These are phyloP conservation scores for Sebastes ruberrimus DNA, from an alignment of 2,797 vertebrate genomes.

Conservation along the genomic window DNA sequence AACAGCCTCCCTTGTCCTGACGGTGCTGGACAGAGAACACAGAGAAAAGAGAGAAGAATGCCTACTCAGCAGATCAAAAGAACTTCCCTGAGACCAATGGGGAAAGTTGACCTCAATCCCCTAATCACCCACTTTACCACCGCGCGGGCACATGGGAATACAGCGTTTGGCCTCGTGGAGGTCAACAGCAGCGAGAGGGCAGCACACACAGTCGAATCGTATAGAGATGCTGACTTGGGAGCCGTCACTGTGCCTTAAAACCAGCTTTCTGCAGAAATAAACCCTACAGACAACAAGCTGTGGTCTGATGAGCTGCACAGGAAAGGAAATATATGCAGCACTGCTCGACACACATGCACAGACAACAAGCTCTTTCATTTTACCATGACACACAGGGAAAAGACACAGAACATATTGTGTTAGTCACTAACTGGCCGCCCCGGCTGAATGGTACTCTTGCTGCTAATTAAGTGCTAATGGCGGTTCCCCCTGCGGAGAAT, in stretches of 20 bases:
- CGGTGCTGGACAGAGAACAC: conserved; percentile 62
- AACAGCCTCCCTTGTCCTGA: conserved; percentile 74
- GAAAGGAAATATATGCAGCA: neutral
- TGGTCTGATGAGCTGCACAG: neutral
- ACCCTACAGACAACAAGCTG: neutral
- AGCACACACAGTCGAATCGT: conserved; percentile 15
- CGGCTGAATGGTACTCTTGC: conserved; percentile 80
- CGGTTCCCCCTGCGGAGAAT: conserved; percentile 84
- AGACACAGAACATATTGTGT: conserved; percentile 77
- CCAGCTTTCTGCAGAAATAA: neutral
- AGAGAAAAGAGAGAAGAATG: conserved; percentile 64
- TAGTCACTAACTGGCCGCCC: conserved; percentile 66
- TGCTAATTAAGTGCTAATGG: conserved; percentile 89
- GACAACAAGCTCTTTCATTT: conserved; percentile 62
- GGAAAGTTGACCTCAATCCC: conserved; percentile 68
- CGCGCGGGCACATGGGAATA: conserved; percentile 25
- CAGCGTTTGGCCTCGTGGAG: conserved; percentile 40
- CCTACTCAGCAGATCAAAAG: conserved; percentile 74
- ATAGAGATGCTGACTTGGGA: conserved; percentile 7
- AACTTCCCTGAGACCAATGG: conserved; percentile 54
- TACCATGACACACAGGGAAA: conserved; percentile 56
- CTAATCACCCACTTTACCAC: conserved; percentile 59
- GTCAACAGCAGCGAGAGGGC: conserved; percentile 46
- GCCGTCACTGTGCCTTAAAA: neutral
- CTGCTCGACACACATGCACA: conserved; percentile 18